Evolutionary conservation across 2,888 invertebrate species (phyloP).

Genomic region (Drosophila silvestris): DNA sequence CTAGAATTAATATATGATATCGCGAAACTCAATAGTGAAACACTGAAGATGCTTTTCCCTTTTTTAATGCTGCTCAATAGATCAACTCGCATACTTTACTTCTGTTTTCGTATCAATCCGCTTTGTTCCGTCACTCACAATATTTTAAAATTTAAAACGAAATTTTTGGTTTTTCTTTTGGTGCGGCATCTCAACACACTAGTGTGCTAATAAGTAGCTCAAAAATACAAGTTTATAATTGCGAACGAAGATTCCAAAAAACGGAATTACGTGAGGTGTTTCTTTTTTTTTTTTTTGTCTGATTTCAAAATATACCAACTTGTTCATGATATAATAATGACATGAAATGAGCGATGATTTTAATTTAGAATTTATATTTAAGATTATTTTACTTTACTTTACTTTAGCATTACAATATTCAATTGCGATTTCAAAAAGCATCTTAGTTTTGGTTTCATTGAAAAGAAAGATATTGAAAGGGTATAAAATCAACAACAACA

Average conservation of each 20-base stretch:
- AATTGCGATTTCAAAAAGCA: slow-evolving; percentile 85
- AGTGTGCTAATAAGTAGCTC: slow-evolving; percentile 76
- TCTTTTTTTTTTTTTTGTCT: slow-evolving; percentile 29
- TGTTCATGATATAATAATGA: slow-evolving; percentile 59
- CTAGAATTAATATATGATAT: slow-evolving; percentile 87
- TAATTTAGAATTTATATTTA: slow-evolving; percentile 59
- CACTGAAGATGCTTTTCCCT: slow-evolving; percentile 86
- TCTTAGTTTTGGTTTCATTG: slow-evolving; percentile 82
- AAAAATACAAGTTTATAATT: slow-evolving; percentile 74
- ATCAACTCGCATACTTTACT: slow-evolving; percentile 82
- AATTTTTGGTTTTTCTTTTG: slow-evolving; percentile 34
- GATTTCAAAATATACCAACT: slow-evolving; percentile 78
- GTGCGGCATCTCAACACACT: slow-evolving; percentile 78
- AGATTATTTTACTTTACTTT: slow-evolving; percentile 36
- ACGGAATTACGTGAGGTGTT: slow-evolving; percentile 64
- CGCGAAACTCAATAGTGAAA: slow-evolving; percentile 83
- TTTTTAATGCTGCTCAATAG: slow-evolving; percentile 52
- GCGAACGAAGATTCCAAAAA: slow-evolving; percentile 65
- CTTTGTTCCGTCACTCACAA: slow-evolving; percentile 78
- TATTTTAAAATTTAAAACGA: slow-evolving; percentile 42
- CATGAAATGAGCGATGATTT: slow-evolving; percentile 81
- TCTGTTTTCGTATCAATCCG: slow-evolving; percentile 76
- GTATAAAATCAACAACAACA: slow-evolving; percentile 37
- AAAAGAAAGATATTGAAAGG: slow-evolving; percentile 22
- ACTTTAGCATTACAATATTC: slow-evolving; percentile 53